Conservation (phyloP, 2,888 invertebrate species). For the Dasypolia templi region DNA sequence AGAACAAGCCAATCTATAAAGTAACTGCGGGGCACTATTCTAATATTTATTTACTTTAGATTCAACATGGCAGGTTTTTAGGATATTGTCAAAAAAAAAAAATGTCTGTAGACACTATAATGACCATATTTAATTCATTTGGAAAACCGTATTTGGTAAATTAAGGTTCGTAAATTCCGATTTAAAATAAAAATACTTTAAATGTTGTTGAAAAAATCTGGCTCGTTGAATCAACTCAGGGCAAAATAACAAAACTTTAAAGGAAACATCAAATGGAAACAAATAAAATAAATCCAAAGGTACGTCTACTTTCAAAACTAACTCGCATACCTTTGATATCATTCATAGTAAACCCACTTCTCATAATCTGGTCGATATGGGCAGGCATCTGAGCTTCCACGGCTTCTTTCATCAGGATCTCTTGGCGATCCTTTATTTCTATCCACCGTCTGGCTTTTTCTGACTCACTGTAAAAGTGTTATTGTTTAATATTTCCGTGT, state of each 20-base stretch:
- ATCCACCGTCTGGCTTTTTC: slow-evolving; percentile 97
- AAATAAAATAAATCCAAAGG: neutral
- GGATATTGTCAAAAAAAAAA: too few relatives aligned
- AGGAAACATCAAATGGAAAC: slow-evolving; percentile 13
- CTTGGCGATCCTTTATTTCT: slow-evolving; percentile 96
- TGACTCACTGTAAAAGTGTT: slow-evolving; percentile 91
- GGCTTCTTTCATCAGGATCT: slow-evolving; percentile 94
- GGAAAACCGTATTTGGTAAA: too few relatives aligned
- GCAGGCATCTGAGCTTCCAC: slow-evolving; percentile 92
- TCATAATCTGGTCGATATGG: slow-evolving; percentile 97
- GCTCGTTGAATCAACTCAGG: neutral
- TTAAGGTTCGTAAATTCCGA: too few relatives aligned
- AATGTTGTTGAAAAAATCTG: neutral
- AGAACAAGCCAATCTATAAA: slow-evolving; percentile 43
- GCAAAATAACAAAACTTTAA: slow-evolving; percentile 1
- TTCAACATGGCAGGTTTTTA: slow-evolving; percentile 16
- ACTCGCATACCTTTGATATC: slow-evolving; percentile 94
- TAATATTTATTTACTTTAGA: slow-evolving; percentile 27
- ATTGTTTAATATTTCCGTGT: too few relatives aligned
- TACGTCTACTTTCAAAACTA: neutral
- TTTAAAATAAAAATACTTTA: too few relatives aligned
- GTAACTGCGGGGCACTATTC: slow-evolving; percentile 34
- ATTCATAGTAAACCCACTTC: slow-evolving; percentile 97
- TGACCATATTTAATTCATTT: neutral
- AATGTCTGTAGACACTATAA: too few relatives aligned